These are phyloP conservation scores for Stramonita haemastoma DNA, from an alignment of 2,888 invertebrate genomes.

Conservation along the genomic window DNA sequence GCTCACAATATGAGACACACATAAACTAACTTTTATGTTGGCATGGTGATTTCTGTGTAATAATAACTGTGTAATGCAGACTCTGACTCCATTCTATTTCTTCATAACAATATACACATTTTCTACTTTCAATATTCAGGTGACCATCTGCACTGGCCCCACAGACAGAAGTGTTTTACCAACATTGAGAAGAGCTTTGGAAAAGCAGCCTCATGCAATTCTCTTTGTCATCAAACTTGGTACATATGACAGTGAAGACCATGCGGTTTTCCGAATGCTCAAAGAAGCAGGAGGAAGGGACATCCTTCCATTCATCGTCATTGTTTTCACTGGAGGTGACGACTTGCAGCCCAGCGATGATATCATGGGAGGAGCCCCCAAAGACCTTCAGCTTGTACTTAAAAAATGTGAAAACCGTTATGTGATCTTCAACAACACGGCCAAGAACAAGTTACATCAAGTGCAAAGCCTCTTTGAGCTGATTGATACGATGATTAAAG, in stretches of 20 bases:
- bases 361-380: background rate
- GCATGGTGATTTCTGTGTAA: too few relatives aligned
- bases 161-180: too few relatives aligned
- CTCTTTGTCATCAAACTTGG: background rate
- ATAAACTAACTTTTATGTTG: too few relatives aligned
- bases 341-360: slow-evolving; percentile 35
- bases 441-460: background rate
- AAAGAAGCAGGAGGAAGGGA: slow-evolving; percentile 38
- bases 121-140: too few relatives aligned
- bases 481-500: background rate
- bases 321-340: slow-evolving; percentile 47
- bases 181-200: background rate
- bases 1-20: too few relatives aligned
- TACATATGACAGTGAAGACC: background rate
- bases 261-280: slow-evolving; percentile 16
- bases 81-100: background rate
- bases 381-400: background rate
- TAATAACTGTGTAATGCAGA: background rate
- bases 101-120: background rate
- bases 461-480: background rate
- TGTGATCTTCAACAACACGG: slow-evolving; percentile 13
- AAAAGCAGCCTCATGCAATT: slow-evolving; percentile 3
- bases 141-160: too few relatives aligned
- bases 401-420: background rate
- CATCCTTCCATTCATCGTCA: slow-evolving; percentile 43